Conservation (phyloP, 2,888 invertebrate genomes). For the Carabus problematicus region DNA sequence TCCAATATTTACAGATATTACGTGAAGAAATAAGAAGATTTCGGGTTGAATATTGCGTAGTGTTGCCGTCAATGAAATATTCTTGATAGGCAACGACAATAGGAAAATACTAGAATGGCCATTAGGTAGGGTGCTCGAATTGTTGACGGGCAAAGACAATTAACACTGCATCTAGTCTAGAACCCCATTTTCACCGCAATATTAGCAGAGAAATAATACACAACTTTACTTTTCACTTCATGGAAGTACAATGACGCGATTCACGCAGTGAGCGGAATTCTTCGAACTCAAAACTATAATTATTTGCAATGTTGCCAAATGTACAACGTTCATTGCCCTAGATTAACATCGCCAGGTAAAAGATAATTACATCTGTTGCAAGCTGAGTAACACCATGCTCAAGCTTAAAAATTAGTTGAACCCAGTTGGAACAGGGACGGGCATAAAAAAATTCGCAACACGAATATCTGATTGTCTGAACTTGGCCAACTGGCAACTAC, state of each 20-base stretch:
- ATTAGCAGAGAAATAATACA: constrained; percentile 60
- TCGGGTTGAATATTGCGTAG: constrained; percentile 47
- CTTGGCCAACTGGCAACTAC: no score
- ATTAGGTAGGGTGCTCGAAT: constrained; percentile 19
- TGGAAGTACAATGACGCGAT: constrained; percentile 54
- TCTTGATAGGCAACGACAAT: constrained; percentile 30
- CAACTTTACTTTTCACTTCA: constrained; percentile 53
- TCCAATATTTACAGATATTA: constrained; percentile 45
- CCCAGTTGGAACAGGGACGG: no score
- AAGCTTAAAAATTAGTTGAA: no score
- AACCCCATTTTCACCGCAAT: constrained; percentile 75
- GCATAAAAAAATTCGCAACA: no score
- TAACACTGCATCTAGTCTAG: constrained; percentile 63
- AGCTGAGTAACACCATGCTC: neutral
- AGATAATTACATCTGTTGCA: neutral
- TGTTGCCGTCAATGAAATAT: constrained; percentile 18
- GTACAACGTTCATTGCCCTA: neutral
- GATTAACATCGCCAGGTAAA: neutral
- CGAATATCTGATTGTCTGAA: no score
- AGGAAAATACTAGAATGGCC: constrained; percentile 31
- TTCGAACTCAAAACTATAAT: constrained; percentile 4
- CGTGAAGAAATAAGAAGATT: constrained; percentile 47
- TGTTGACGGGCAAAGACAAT: constrained; percentile 23
- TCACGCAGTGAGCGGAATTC: constrained; percentile 8
- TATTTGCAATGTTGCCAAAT: constrained; percentile 2